Base-by-base conservation (phyloP, 2,797 vertebrate genomes). In the Melanotaenia trifasciata region DNA sequence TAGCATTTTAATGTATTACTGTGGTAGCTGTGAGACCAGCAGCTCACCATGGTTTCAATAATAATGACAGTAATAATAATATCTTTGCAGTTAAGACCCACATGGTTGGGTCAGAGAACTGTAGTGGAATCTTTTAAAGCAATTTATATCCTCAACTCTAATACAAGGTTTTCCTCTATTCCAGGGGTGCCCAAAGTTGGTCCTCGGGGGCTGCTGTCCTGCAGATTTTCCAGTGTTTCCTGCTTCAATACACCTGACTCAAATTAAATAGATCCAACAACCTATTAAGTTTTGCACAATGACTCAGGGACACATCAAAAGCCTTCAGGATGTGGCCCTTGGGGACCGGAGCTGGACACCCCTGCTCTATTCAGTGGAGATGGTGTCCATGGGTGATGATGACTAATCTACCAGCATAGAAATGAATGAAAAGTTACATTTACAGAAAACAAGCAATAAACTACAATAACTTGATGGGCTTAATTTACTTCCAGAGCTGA, bases 1-100 rank as follows among this genome's bases (percentile, higher is more conserved):
- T 91, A 90, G 84, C 89, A 87, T 90, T 80, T 83, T 79, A 89
- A 87, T 85, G 78, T 32, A 75, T 73, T 74, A 60, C 70, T 36
- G 69, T 78, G 51, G 73, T 74, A 80, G 70, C 79, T 51, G 75
- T n/a, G 72, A 85, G 81, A 85, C 78, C 59, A 66, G 68, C 70
- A 32, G 80, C 79, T 85, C 79, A 64, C 62, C 69, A 36, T 61
- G 84, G 66, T 77, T 85, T 76, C 71, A 78, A 74, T 83, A 81
- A 80, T 83, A 83, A 73, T 83, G 59, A 79, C 61, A 16, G 63
- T 67, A 76, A 84, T 87, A 87, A 86, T 90, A 87, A 90, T 73
- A 72, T 63, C 67, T 64, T 51, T 2, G 22, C 77, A 81, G 80
- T 72, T 58, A 43, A 67, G 64, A 67, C 62, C 64, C 78, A 68